Base-by-base conservation (phyloP, 2,797 vertebrate genomes). In the Pantherophis vulpinus region DNA sequence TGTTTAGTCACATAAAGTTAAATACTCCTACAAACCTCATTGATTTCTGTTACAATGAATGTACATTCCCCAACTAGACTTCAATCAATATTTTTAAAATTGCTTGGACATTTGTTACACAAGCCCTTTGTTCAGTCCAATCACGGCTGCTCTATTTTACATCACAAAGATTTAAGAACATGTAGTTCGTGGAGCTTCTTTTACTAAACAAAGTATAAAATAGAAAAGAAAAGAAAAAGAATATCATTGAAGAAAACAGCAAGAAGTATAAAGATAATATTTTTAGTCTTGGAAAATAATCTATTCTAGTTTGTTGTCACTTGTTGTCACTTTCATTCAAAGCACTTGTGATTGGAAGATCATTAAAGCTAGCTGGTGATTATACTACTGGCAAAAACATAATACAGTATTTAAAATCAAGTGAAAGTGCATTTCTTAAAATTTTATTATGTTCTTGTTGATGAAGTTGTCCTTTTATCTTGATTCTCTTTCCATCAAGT, bases 361-460 rank as follows among this genome's bases (percentile, higher is more conserved):
- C 7, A 54, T 27, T 63, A 83, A 29, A 25, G 3, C 70, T 23
- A 16, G 86, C 13, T 93, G 93, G 93, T 92, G 8, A 1, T 1
- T 58, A 54, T 91, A 88, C 59, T 87, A 88, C 88, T 58, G 91
- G 88, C 59, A 87, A 91, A 94, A 93, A 61, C 14, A 54, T 18
- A 66, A 90, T 8, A 56, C 0, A 29, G 42, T 91, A 91, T 94
- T 60, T 92, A 91, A 74, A 89, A 8, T 86, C n/a, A 51, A 32
- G 18, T 29, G 12, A 5, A 66, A 66, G n/a, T 13, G 74, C 6
- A 66, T 56, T 88, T 2, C 91, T 92, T 86, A 27, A 11, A 90
- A 0, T 0, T 16, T 92, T 93, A 89, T 79, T 92, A 37, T 90
- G 1, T 92, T 90, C 92, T n/a, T 29, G 70, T n/a, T 92, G 89